These are phyloP conservation scores for Prinia subflava DNA, from an alignment of 2,113 vertebrate species.

Conservation along the genomic window DNA sequence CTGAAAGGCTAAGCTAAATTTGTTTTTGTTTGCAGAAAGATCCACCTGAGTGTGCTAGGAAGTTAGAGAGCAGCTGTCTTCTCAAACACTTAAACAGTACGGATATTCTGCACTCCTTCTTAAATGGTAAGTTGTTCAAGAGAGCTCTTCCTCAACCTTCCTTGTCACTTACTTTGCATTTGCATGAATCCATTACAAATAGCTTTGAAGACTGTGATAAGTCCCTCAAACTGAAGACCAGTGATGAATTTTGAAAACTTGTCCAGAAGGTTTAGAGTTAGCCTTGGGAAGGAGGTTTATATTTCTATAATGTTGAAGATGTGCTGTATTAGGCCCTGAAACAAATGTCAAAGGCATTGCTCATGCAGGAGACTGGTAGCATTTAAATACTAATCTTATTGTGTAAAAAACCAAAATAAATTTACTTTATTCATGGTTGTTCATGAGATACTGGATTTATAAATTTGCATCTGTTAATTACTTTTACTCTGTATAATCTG, in stretches of 20 bases:
- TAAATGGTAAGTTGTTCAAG: slow-evolving; percentile 36
- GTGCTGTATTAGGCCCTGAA: background rate
- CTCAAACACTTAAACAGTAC: background rate
- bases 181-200: background rate
- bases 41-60: background rate
- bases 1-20: background rate
- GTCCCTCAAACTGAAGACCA: background rate
- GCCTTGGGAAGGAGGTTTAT: background rate
- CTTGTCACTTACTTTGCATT: background rate
- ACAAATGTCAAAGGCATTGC: background rate
- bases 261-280: background rate
- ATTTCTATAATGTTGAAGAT: background rate
- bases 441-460: background rate
- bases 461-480: slow-evolving; percentile 49
- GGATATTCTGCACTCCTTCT: background rate
- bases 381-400: background rate
- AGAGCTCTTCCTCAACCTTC: background rate
- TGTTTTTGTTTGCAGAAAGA: slow-evolving; percentile 24
- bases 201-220: background rate
- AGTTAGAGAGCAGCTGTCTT: background rate
- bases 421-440: background rate
- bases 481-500: slow-evolving; percentile 27
- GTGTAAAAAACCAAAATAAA: background rate
- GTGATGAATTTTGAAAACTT: background rate
- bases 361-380: background rate